phyloP scores from a whole-genome alignment of 2,113 vertebrate species.

The Thomomys bottae region DNA sequence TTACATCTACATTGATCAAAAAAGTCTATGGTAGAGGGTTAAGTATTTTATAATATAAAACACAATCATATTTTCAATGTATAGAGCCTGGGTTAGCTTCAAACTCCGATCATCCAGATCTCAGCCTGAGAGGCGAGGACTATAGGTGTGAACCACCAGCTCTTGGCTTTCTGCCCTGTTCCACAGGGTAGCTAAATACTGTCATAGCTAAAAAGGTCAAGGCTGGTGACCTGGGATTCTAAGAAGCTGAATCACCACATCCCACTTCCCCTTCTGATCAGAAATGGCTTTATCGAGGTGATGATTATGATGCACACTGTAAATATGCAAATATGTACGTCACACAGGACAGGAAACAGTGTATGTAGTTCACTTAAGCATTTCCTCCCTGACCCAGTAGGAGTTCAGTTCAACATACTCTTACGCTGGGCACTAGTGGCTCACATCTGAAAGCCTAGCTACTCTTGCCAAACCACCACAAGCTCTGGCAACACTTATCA shows the following conservation, averaged over 20 bases:
- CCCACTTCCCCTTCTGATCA: conserved; percentile 36
- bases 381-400: conserved; percentile 7
- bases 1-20: not conserved
- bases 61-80: not conserved
- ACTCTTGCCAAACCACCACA: too few species aligned
- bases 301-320: not conserved
- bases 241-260: not conserved
- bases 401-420: not conserved
- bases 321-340: not conserved
- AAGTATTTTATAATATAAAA: not conserved
- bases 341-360: not conserved
- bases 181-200: not conserved
- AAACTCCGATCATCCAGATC: too few species aligned
- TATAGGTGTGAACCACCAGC: too few species aligned
- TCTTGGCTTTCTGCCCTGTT: not conserved
- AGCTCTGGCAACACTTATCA: too few species aligned
- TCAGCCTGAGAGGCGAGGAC: too few species aligned
- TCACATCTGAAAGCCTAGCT: too few species aligned
- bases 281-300: not conserved
- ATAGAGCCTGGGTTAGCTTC: not conserved
- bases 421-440: too few species aligned
- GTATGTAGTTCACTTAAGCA: not conserved
- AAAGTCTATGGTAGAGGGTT: not conserved
- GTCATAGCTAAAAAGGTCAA: not conserved
- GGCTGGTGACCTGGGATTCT: not conserved